A percentile compares a stretch with the other conserved stretches of the same genome.
These are phyloP conservation scores for Leptinotarsa juncta DNA, from an alignment of 2,888 invertebrate genomes.

Conservation along the genomic window DNA sequence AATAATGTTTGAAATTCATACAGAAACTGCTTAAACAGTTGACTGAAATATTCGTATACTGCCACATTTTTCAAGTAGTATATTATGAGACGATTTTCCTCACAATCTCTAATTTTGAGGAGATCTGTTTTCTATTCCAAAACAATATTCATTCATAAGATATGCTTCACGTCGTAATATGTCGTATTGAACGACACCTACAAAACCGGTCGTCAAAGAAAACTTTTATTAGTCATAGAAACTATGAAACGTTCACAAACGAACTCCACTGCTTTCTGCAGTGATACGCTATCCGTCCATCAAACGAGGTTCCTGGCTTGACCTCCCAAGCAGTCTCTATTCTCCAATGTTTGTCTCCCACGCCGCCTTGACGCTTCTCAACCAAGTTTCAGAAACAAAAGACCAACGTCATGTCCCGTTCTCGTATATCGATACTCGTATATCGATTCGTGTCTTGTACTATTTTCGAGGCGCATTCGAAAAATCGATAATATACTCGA, in stretches of 20 bases:
- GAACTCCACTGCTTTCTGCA: conserved; percentile 17
- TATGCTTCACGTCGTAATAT: too few relatives aligned
- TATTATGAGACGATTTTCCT: too few relatives aligned
- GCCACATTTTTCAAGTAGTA: too few relatives aligned
- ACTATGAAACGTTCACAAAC: neutral
- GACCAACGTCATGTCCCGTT: conserved; percentile 44
- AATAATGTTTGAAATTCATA: too few relatives aligned
- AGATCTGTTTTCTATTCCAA: too few relatives aligned
- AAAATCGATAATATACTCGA: conserved; percentile 38
- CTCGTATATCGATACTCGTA: conserved; percentile 39
- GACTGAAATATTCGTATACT: too few relatives aligned
- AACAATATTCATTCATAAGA: too few relatives aligned
- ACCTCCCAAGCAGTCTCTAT: conserved; percentile 57
- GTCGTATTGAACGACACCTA: neutral
- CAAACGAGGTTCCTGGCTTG: conserved; percentile 53
- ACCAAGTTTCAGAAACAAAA: conserved; percentile 28
- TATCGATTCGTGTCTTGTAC: conserved; percentile 36
- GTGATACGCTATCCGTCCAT: conserved; percentile 21
- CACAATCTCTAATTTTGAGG: too few relatives aligned
- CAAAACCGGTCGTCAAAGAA: neutral
- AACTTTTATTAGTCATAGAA: neutral
- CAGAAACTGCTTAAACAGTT: too few relatives aligned
- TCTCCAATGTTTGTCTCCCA: conserved; percentile 51
- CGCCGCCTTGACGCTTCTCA: conserved; percentile 49
- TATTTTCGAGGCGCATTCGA: conserved; percentile 36